Evolutionary conservation across 2,888 invertebrate species (phyloP), one percentile per base, ranked within the genome.

Genomic region (Lasioglossum lativentre): DNA sequence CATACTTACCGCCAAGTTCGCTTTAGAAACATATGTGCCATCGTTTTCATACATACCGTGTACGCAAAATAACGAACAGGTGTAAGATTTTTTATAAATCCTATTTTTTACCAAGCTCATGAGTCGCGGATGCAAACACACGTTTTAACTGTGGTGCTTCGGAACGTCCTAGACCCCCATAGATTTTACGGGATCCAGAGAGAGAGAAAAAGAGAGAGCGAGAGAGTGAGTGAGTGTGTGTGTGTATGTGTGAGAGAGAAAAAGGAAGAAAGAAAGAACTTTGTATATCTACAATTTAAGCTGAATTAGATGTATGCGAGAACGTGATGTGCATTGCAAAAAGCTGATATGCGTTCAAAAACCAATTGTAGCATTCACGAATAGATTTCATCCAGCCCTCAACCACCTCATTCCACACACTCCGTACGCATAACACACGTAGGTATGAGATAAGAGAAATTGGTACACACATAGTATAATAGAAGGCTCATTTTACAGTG

Each of bases 1-100:
- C 75, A 83, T 87, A 86, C 81, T 86, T 87, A 85, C 68, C 83
- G 87, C 87, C 90, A 90, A 89, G 82, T 86, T 85, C 77, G 83
- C 86, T 83, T 83, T 91, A 89, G 87, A 86, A 91, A 91, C 89
- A 91, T 83, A 93, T 92, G 93, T 93, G 93, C 93, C 93, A 93
- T 93, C 92, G 88, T 90, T 92, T 93, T 92, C 90, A 89, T 92
- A 92, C 85, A 88, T 90, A 91, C 77, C 89, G 77, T 63, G 63
- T 90, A 91, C 77, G 75, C 81, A 87, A 82, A 79, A 82, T 90
- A 89, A 88, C 76, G 85, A 86, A 89, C 89, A 90, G 89, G 90
- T 83, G 79, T 91, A 92, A 89, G 88, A 89, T 87, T 93, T 93
- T 92, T 88, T 93, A 93, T 91, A 90, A 91, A 92, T 89, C 88